phyloP scores from a whole-genome alignment of 2,888 invertebrate species.

The Homarus gammarus region DNA sequence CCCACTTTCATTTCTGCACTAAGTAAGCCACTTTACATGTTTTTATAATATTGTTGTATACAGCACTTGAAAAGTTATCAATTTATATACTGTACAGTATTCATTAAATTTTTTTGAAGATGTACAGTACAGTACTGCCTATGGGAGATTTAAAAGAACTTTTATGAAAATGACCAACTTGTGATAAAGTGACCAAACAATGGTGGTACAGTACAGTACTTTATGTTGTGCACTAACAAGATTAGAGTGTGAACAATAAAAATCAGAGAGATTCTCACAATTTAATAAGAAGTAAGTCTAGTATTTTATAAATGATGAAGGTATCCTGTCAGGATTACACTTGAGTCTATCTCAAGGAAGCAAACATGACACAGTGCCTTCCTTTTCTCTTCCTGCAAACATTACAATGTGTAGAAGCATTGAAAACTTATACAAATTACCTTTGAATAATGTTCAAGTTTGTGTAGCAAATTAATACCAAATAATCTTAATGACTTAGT shows the following conservation, averaged over 20 bases:
- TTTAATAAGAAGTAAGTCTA: neutral
- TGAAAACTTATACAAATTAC: neutral
- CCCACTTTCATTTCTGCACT: no score
- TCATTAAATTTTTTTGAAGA: no score
- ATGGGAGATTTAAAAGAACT: no score
- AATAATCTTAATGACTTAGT: conserved; percentile 4
- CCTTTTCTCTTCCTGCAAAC: neutral
- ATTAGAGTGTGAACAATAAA: neutral
- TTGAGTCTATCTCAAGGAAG: neutral
- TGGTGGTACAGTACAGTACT: no score
- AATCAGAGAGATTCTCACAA: neutral
- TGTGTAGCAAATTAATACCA: neutral
- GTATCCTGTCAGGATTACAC: neutral
- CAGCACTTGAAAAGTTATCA: no score
- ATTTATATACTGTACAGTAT: no score
- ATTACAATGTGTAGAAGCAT: neutral
- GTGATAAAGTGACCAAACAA: no score
- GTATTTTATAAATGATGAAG: neutral
- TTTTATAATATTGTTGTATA: no score
- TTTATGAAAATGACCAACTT: no score
- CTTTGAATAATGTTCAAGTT: neutral
- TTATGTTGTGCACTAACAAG: no score
- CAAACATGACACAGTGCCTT: neutral
- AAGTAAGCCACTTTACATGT: no score
- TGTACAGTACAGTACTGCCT: no score